phyloP scores from a whole-genome alignment of 2,113 vertebrate species.

The Paracanthobrama guichenoti region DNA sequence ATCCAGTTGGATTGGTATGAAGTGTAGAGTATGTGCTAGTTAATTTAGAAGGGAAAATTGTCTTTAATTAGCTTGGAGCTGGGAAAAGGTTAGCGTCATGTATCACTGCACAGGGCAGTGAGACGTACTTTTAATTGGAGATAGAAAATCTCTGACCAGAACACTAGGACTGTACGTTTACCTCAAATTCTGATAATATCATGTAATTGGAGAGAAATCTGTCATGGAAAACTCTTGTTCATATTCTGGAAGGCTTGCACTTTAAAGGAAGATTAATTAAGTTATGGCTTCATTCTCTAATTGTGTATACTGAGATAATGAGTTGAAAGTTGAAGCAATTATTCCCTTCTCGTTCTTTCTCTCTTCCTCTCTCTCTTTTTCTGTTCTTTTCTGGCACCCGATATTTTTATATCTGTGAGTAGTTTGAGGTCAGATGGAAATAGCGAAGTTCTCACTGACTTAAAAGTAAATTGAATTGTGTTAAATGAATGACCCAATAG shows the following conservation, averaged over 20 bases:
- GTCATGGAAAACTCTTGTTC: slow-evolving; percentile 59
- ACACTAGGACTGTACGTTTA: slow-evolving; percentile 50
- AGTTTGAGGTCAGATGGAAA: slow-evolving; percentile 65
- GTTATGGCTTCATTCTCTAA: slow-evolving; percentile 66
- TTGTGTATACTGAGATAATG: slow-evolving; percentile 69
- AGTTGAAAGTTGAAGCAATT: slow-evolving; percentile 70
- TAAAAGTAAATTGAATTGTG: slow-evolving; percentile 62
- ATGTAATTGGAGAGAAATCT: slow-evolving; percentile 69
- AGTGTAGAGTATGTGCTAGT: slow-evolving; percentile 36
- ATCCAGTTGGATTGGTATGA: slow-evolving; percentile 27
- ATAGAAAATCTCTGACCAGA: slow-evolving; percentile 55
- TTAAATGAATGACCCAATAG: slow-evolving; percentile 60
- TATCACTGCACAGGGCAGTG: slow-evolving; percentile 57
- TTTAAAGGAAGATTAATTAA: slow-evolving; percentile 71
- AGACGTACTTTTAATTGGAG: slow-evolving; percentile 60
- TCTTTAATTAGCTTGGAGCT: slow-evolving; percentile 59
- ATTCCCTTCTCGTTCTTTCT: slow-evolving; percentile 46
- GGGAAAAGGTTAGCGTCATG: slow-evolving; percentile 61
- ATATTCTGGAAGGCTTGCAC: slow-evolving; percentile 61
- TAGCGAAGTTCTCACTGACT: slow-evolving; percentile 53
- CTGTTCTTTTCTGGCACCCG: slow-evolving; percentile 23
- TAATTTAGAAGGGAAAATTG: slow-evolving; percentile 53
- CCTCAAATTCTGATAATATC: slow-evolving; percentile 61
- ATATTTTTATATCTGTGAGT: slow-evolving; percentile 53
- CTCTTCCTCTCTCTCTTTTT: not conserved